Conservation (phyloP, 2,888 invertebrate species). For the Drosophila anomelani region DNA sequence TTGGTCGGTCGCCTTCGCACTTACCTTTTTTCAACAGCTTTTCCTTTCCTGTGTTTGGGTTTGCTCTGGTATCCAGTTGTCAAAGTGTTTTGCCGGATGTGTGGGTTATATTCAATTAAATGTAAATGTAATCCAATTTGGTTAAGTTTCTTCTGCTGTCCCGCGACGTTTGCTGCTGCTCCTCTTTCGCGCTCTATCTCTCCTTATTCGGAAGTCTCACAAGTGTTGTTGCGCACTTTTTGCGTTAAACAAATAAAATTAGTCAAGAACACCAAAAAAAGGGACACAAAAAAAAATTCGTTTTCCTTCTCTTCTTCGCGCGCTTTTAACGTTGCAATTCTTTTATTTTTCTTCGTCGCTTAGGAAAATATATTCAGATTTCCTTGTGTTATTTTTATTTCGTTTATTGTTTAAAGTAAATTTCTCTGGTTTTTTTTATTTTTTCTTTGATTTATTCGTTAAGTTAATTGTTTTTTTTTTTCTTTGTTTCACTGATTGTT, state of each 20-base stretch:
- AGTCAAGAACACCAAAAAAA: slow-evolving; percentile 46
- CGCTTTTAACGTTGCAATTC: slow-evolving; percentile 12
- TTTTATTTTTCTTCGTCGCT: not conserved
- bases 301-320: slow-evolving; percentile 21
- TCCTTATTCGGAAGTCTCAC: slow-evolving; percentile 11
- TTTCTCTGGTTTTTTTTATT: slow-evolving; percentile 4
- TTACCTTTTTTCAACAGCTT: slow-evolving; percentile 30
- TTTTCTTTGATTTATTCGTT: slow-evolving; percentile 3
- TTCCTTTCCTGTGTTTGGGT: slow-evolving; percentile 1
- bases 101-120: slow-evolving; percentile 34
- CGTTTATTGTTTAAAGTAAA: not conserved
- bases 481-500: not conserved
- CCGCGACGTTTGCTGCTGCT: not conserved
- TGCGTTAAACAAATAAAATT: slow-evolving; percentile 26
- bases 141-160: slow-evolving; percentile 18
- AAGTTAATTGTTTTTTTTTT: slow-evolving; percentile 4
- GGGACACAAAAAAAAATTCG: slow-evolving; percentile 45
- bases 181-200: slow-evolving; percentile 4
- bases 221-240: slow-evolving; percentile 38
- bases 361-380: not conserved
- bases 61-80: slow-evolving; percentile 21
- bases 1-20: not conserved
- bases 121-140: slow-evolving; percentile 48
- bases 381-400: not conserved
- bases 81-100: slow-evolving; percentile 9